Conservation (phyloP, 1,140 invertebrate species). For the Papilio dardanus region DNA sequence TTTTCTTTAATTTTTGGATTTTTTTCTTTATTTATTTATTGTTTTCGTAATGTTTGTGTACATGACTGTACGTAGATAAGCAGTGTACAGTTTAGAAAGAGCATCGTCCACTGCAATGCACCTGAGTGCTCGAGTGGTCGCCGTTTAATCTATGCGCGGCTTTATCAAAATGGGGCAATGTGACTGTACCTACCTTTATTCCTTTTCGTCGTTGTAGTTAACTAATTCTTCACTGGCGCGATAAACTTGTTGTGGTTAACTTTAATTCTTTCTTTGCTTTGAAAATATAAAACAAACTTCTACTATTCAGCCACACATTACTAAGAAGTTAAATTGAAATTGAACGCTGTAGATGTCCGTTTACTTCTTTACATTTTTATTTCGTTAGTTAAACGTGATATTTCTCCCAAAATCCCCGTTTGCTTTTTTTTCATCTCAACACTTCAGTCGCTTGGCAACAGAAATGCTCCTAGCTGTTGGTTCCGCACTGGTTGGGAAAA, state of each 20-base stretch:
- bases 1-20: conserved; percentile 60
- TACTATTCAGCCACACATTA: background rate
- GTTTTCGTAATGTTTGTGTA: conserved; percentile 10
- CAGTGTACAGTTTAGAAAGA: background rate
- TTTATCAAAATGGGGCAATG: conserved; percentile 81
- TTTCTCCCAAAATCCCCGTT: background rate
- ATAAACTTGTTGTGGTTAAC: conserved; percentile 60
- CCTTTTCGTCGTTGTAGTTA: conserved; percentile 57
- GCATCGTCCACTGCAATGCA: conserved; percentile 52
- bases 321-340: background rate
- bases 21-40: conserved; percentile 26
- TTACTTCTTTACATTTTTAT: background rate
- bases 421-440: background rate
- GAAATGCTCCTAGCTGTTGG: no score
- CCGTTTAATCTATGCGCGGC: conserved; percentile 67
- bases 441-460: no score
- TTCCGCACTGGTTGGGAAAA: no score
- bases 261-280: conserved; percentile 28
- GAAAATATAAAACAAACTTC: background rate
- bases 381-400: no score
- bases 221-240: conserved; percentile 58
- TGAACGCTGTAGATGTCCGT: background rate
- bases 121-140: conserved; percentile 69
- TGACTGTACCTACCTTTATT: conserved; percentile 57
- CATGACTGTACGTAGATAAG: background rate